Evolutionary conservation across 2,113 vertebrate species (phyloP).

Genomic region (Emydura subglobosa): DNA sequence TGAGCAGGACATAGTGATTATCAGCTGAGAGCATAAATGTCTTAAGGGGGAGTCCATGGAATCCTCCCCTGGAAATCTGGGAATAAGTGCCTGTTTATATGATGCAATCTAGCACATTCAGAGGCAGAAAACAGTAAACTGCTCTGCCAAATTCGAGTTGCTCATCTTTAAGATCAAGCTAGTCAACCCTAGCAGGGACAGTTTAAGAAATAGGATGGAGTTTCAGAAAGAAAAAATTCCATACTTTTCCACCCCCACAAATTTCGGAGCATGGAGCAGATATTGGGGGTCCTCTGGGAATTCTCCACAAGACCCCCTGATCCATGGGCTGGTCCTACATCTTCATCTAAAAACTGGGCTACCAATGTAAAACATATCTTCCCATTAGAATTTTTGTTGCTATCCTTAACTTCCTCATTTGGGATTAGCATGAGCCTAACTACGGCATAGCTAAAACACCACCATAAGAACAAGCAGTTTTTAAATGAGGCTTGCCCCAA

Average conservation of each 20-base stretch:
- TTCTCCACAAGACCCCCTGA: too few relatives aligned
- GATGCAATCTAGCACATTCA: neutral
- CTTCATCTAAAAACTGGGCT: neutral
- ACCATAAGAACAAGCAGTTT: neutral
- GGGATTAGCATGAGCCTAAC: neutral
- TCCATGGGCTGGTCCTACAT: neutral
- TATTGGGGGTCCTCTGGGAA: too few relatives aligned
- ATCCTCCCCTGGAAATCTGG: neutral
- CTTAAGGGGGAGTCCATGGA: neutral
- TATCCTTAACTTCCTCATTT: neutral
- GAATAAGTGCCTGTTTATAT: rapidly evolving
- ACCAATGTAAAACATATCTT: neutral
- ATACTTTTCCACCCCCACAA: neutral
- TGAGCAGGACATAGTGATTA: neutral
- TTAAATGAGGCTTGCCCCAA: rapidly evolving
- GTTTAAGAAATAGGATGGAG: neutral
- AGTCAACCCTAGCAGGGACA: neutral
- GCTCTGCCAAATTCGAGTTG: rapidly evolving
- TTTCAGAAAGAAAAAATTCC: neutral
- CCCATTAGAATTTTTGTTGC: neutral
- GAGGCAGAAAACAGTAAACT: neutral
- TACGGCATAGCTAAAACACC: neutral
- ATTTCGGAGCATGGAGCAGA: neutral
- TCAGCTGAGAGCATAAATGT: neutral
- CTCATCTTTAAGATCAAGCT: neutral